phyloP scores from a whole-genome alignment of 2,113 vertebrate genomes.

The Rhadina sibilatrix region DNA sequence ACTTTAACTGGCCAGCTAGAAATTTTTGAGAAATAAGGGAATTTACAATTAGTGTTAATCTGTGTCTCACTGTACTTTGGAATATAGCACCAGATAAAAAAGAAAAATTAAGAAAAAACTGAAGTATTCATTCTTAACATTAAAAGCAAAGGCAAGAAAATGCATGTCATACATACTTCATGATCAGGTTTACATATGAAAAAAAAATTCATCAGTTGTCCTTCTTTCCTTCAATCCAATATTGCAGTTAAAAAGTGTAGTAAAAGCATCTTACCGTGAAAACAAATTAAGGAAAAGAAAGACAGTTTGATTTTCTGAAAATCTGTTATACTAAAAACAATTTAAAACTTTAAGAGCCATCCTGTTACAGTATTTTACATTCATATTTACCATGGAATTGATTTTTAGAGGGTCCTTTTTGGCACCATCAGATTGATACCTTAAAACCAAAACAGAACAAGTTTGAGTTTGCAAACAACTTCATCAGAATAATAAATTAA shows the following conservation, averaged over 20 bases:
- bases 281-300: background rate
- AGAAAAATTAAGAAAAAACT: background rate
- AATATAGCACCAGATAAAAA: background rate
- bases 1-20: background rate
- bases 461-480: background rate
- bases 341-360: background rate
- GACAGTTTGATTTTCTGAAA: background rate
- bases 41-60: background rate
- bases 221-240: background rate
- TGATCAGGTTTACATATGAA: background rate
- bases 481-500: background rate
- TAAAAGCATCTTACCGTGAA: background rate
- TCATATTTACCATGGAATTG: slow-evolving; percentile 88
- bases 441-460: slow-evolving; percentile 65
- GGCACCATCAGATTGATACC: slow-evolving; percentile 91
- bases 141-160: background rate
- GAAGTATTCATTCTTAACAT: background rate
- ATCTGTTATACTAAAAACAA: background rate
- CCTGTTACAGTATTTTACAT: background rate
- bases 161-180: background rate
- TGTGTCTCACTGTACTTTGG: background rate
- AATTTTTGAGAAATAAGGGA: background rate
- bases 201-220: background rate
- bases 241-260: background rate
- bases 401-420: slow-evolving; percentile 97